Base-by-base conservation (phyloP, 1,140 invertebrate species). In the Musca domestica region DNA sequence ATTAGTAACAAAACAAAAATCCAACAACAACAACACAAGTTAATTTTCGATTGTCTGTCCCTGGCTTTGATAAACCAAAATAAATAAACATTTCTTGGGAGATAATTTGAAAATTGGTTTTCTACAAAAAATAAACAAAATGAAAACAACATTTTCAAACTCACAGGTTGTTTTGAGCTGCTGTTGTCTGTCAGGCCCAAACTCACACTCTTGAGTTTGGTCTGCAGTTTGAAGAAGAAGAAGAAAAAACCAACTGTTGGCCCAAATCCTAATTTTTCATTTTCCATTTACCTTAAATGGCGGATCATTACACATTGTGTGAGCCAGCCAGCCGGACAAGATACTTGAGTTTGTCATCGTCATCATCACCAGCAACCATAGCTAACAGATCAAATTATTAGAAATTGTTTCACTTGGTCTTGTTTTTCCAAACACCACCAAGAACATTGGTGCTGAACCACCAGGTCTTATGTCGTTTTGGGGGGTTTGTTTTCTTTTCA, bases 51-150 rank as follows among this genome's bases (percentile, higher is more conserved):
- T 9, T 10, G 27, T 41, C 27, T 54, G 19, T 54, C 15, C 19
- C 6, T 34, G 34, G 9, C 2, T 34, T 61, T 19, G n/a, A 27
- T n/a, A 27, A 27, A 56, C 17, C 19, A 34, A 61, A 61, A 56
- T 56, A 61, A 61, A 61, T 61, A 61, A 61, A 61, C 27, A 61
- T 61, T 61, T 61, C 27, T 34, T 61, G 19, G 34, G 27, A 61
- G 27, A 61, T 61, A 61, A 61, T 61, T 61, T 61, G 27, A 34
- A 61, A 61, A 61, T 61, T 61, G 56, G 56, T 61, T 61, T 61
- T 30, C 54, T 58, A 58, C 6, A 30, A 27, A 56, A 56, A 56
- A 56, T 19, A 61, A 19, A 19, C 34, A 61, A 34, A 7, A 30
- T 3, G 27, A 3, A 30, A 41, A 41, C 34, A 12, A 12, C 34